Evolutionary conservation across 2,888 invertebrate species (phyloP).

Genomic region (Andrena fulva): DNA sequence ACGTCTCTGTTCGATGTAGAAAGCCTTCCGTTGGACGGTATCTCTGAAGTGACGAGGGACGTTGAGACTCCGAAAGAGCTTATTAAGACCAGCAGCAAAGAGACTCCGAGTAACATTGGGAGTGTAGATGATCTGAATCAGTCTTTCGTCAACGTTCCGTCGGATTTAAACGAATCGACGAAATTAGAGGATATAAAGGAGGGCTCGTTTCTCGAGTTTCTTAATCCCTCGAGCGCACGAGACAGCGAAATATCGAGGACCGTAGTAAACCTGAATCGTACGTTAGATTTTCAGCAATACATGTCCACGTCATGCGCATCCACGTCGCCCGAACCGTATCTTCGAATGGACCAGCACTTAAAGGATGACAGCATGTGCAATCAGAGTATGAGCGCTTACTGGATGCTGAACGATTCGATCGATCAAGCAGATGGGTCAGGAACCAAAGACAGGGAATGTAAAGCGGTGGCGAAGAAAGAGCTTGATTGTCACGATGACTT

Average conservation of each 20-base stretch:
- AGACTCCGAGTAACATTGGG: neutral
- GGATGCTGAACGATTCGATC: constrained; percentile 52
- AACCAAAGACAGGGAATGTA: neutral
- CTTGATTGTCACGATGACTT: neutral
- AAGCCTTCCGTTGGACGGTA: constrained; percentile 1
- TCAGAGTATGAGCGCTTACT: constrained; percentile 39
- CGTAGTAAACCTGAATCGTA: constrained; percentile 11
- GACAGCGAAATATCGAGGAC: neutral
- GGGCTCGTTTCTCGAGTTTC: neutral
- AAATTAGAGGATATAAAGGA: neutral
- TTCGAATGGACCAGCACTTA: constrained; percentile 30
- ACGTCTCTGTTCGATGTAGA: constrained; percentile 52
- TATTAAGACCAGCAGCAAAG: neutral
- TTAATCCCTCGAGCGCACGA: neutral
- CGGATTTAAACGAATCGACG: constrained; percentile 15
- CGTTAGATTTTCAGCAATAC: constrained; percentile 29
- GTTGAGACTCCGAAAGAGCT: neutral
- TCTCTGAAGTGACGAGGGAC: constrained; percentile 1
- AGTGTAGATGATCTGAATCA: constrained; percentile 4
- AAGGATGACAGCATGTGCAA: constrained; percentile 37
- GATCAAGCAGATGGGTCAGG: constrained; percentile 10
- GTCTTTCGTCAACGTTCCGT: neutral
- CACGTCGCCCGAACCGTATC: constrained; percentile 58
- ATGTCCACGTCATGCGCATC: constrained; percentile 53
- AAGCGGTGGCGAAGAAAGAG: neutral